Evolutionary conservation across 2,113 vertebrate species (phyloP), one percentile per base, ranked within the genome.

Genomic region (Pterocles burchelli): DNA sequence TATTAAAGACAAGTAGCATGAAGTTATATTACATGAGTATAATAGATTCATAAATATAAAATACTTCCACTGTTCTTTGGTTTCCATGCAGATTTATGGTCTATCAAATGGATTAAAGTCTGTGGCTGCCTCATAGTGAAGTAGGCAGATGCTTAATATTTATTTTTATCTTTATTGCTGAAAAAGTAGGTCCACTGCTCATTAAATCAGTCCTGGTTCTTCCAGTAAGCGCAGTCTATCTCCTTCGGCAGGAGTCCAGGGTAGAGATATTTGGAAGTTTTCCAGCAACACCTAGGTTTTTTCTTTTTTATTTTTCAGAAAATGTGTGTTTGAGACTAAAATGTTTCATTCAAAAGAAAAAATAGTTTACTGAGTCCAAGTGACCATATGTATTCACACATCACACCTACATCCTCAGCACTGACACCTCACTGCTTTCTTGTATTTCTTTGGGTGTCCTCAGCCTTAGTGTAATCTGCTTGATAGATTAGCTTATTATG

Each of bases 111-210:
- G 71, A 83, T 89, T 93, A 94, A 92, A 89, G 59, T 67, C 74
- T 75, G 21, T 93, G 88, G 54, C 83, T 91, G 61, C 83, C 96
- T 90, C 78, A 83, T 54, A 81, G 87, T 49, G 82, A 94, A 94
- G 75, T 22, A 85, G 54, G 71, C 92, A 96, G 92, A 86, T 96
- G 92, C 80, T 96, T 86, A 72, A 18, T 95, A 95, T 92, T 96
- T 94, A 96, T 97, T 96, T 97, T 97, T 96, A 72, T 93, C 91
- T 94, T 89, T 43, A 10, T 22, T 88, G 63, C 57, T 92, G 68
- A 92, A 91, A 85, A 88, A 84, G 57, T 91, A 88, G 74, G 82
- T 41, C 45, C 55, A 29, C 75, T 88, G 72, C 65, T 96, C 85
- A 49, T 95, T 95, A 71, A 95, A 89, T 93, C 83, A 75, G 78